These are phyloP conservation scores for Seriola rivoliana DNA, from an alignment of 2,113 vertebrate genomes.

Conservation along the genomic window DNA sequence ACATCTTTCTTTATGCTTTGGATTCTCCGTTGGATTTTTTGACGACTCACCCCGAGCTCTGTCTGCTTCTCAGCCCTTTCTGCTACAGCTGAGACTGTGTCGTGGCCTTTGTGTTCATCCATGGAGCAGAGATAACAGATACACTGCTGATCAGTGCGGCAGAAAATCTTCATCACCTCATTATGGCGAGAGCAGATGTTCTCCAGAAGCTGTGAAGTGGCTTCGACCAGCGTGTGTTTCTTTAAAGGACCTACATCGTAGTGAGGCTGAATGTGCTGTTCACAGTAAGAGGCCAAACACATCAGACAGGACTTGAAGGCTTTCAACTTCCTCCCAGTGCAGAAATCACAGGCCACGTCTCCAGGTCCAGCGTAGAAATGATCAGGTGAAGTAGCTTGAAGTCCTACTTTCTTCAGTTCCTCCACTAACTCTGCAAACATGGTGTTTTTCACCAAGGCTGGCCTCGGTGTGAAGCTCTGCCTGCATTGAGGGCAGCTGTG, in stretches of 20 bases:
- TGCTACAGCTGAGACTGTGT: not conserved
- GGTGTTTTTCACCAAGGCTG: conserved; percentile 27
- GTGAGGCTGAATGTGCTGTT: conserved; percentile 12
- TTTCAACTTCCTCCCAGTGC: not conserved
- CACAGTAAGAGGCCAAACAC: conserved; percentile 33
- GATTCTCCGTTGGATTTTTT: conserved; percentile 11
- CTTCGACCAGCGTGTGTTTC: conserved; percentile 10
- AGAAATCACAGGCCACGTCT: conserved; percentile 45
- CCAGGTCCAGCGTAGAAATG: conserved; percentile 12
- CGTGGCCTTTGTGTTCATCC: conserved; percentile 25
- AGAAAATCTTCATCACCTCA: conserved; percentile 52
- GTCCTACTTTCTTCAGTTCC: not conserved
- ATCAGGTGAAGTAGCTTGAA: not conserved
- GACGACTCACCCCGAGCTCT: accelerated
- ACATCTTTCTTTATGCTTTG: not conserved
- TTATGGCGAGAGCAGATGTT: conserved; percentile 31
- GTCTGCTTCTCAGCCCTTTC: not conserved
- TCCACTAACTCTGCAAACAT: conserved; percentile 37
- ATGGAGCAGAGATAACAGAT: conserved; percentile 5
- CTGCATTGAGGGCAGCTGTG: conserved; percentile 43
- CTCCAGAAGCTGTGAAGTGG: conserved; percentile 4
- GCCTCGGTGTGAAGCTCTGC: conserved; percentile 23
- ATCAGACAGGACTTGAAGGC: conserved; percentile 41
- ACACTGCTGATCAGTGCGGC: not conserved
- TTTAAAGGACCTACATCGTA: not conserved